Conservation (phyloP, 2,797 vertebrate species). For the Gymnoscopelus microlampas region DNA sequence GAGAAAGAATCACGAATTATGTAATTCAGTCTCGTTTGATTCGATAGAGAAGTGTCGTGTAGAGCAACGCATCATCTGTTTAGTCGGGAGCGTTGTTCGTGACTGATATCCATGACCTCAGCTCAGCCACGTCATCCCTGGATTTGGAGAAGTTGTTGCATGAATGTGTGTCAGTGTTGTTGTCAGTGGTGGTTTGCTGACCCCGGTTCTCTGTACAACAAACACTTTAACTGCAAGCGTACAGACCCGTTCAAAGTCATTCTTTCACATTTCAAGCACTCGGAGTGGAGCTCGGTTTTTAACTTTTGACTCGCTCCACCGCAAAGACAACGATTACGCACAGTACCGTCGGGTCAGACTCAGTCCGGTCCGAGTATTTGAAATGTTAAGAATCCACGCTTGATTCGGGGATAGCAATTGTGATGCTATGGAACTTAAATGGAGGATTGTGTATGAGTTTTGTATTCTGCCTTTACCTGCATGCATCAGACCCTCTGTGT, state of each 20-base stretch:
- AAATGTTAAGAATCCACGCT: constrained; percentile 4
- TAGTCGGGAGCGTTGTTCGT: not conserved
- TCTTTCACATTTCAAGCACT: constrained; percentile 14
- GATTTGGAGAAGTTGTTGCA: constrained; percentile 43
- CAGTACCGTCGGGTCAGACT: not conserved
- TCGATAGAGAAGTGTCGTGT: not conserved
- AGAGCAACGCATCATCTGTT: not conserved
- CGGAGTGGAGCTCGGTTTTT: not conserved
- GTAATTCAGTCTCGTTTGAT: not conserved
- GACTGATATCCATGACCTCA: not conserved
- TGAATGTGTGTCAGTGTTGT: constrained; percentile 47
- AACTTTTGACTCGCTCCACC: not conserved
- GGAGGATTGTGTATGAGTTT: constrained; percentile 24
- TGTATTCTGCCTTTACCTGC: constrained; percentile 46
- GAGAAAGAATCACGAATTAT: not conserved
- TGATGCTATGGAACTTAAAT: constrained; percentile 10
- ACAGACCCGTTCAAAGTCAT: constrained; percentile 15
- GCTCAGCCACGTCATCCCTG: constrained; percentile 35
- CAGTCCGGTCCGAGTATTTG: constrained; percentile 3
- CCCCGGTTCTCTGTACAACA: constrained; percentile 15
- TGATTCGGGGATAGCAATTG: constrained; percentile 7
- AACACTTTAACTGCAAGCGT: constrained; percentile 28
- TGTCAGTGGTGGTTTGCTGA: constrained; percentile 31
- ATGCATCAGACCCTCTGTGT: constrained; percentile 37
- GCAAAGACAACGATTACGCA: not conserved